phyloP scores from a whole-genome alignment of 1,140 invertebrate genomes.

The Drosophila baimaii region DNA sequence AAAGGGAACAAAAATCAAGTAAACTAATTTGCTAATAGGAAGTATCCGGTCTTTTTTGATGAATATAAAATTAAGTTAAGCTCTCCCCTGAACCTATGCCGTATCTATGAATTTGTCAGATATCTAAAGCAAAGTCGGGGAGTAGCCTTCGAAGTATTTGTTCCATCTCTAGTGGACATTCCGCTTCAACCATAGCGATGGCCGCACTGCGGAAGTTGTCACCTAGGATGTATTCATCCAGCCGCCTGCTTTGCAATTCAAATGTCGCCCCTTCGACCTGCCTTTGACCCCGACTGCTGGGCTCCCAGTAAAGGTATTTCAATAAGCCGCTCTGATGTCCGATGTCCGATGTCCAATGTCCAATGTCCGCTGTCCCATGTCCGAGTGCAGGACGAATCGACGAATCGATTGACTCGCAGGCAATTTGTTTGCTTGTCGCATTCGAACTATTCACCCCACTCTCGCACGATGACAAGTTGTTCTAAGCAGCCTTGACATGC shows the following conservation, averaged over 20 bases:
- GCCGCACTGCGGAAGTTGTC: slow-evolving; percentile 22
- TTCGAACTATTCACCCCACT: slow-evolving; percentile 27
- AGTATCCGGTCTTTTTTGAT: too few species aligned
- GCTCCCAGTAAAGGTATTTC: slow-evolving; percentile 32
- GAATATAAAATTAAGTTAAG: too few species aligned
- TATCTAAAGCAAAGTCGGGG: neutral
- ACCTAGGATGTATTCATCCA: slow-evolving; percentile 5
- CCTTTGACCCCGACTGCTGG: slow-evolving; percentile 34
- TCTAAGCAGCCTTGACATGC: slow-evolving; percentile 37
- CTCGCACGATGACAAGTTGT: slow-evolving; percentile 17
- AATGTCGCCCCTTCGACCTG: slow-evolving; percentile 16
- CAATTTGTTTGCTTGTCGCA: slow-evolving; percentile 73
- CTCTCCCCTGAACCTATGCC: too few species aligned
- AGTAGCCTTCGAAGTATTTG: neutral
- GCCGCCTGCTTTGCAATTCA: slow-evolving; percentile 38
- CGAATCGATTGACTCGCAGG: slow-evolving; percentile 57
- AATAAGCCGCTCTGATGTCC: slow-evolving; percentile 37
- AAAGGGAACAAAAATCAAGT: too few species aligned
- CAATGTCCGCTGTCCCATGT: slow-evolving; percentile 9
- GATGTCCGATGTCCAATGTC: neutral
- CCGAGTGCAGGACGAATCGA: slow-evolving; percentile 39
- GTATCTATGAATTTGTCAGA: neutral
- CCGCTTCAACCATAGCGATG: neutral
- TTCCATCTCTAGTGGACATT: neutral
- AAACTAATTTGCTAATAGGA: too few species aligned